Base-by-base conservation (phyloP, 2,888 invertebrate species). In the Tortrix viridana region DNA sequence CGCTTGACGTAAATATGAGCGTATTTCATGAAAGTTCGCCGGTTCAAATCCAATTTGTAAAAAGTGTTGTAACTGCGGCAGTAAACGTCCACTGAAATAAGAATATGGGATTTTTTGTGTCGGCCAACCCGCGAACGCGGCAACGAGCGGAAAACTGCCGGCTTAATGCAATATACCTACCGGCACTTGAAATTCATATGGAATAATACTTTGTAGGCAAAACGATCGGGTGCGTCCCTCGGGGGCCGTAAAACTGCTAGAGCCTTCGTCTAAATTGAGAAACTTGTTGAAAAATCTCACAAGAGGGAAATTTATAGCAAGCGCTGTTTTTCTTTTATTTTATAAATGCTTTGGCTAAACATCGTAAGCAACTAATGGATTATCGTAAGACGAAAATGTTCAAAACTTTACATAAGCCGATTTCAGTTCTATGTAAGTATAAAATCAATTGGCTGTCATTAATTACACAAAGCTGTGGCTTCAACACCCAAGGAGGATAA, bases 221-320 rank as follows among this genome's bases (percentile, higher is more conserved):
- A 86, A 76, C 85, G 86, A 84, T 87, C 81, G 84, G 75, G 76
- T 68, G 62, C 66, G 73, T 80, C 87, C 80, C 86, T 67, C 65
- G 82, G 75, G 86, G 73, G 74, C 76, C 81, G 79, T 89, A 87
- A 86, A 88, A 85, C 82, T 83, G 84, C 81, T 85, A 85, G 43
- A 85, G 80, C 84, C 84, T 81, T 79, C 79, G 74, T 76, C 83
- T 77, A 85, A 86, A 87, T 87, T 85, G 83, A 82, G 84, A 84
- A 85, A 85, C 82, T 85, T 85, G 85, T 83, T 86, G 84, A 87
- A 88, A 86, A 86, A 85, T 85, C 82, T 85, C 81, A 81, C 84
- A 74, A 82, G 74, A 72, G 80, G 75, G 80, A 82, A 80, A 77
- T 68, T 72, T 74, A 70, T 71, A 75, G 74, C 75, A 76, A 20